phyloP scores from a whole-genome alignment of 2,113 vertebrate species.

The Quiscalus mexicanus region DNA sequence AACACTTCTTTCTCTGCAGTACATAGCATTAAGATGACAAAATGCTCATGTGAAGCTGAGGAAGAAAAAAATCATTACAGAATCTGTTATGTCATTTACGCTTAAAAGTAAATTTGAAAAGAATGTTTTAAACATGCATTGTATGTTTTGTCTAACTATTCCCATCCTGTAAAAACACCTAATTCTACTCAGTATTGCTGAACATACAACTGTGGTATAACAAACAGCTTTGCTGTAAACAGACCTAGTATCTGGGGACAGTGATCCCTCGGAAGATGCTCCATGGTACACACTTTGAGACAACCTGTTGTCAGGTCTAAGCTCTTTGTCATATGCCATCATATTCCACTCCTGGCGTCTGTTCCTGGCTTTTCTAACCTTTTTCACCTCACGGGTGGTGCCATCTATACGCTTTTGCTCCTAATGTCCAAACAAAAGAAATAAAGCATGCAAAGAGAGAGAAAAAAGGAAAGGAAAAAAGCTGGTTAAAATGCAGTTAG shows the following conservation, averaged over 20 bases:
- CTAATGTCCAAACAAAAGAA: conserved; percentile 79
- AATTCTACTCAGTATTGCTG: not conserved
- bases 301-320: conserved; percentile 94
- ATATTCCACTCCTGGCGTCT: conserved; percentile 99
- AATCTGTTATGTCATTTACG: not conserved
- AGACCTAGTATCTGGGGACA: conserved; percentile 98
- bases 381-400: conserved; percentile 98
- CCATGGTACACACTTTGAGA: conserved; percentile 91
- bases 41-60: not conserved
- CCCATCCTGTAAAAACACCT: not conserved
- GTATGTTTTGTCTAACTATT: not conserved
- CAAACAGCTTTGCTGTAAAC: conserved; percentile 52
- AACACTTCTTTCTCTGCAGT: not conserved
- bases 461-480: conserved; percentile 73
- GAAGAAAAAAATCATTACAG: not conserved
- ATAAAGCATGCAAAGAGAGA: conserved; percentile 74
- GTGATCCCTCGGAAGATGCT: conserved; percentile 92
- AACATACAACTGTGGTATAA: not conserved
- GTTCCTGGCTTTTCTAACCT: conserved; percentile 98
- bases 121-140: not conserved
- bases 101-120: not conserved
- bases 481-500: conserved; percentile 75
- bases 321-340: conserved; percentile 99
- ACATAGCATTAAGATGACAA: not conserved
- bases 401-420: conserved; percentile 96